These are phyloP conservation scores for Laterallus jamaicensis DNA, from an alignment of 2,113 vertebrate species.

Conservation along the genomic window DNA sequence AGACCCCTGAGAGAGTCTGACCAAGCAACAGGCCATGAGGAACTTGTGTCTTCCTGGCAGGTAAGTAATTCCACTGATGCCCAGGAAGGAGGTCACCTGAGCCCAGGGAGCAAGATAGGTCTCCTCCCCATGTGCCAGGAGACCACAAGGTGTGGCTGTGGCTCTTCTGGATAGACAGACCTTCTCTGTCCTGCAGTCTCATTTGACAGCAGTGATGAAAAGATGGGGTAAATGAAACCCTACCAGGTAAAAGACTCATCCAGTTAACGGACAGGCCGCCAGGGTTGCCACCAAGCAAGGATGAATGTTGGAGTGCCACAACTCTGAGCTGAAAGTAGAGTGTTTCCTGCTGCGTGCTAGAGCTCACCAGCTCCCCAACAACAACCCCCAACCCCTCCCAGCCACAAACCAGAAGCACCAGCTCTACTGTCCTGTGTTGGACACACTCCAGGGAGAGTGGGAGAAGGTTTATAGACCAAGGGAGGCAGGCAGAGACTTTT, in stretches of 20 bases:
- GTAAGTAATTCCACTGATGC: background rate
- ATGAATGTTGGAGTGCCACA: background rate
- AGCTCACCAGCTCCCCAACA: background rate
- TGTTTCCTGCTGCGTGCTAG: background rate
- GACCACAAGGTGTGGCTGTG: background rate
- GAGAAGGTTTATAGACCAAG: background rate
- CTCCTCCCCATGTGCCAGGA: background rate
- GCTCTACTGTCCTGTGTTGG: background rate
- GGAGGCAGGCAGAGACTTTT: background rate
- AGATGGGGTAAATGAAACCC: background rate
- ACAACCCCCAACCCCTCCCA: background rate
- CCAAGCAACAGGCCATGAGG: background rate
- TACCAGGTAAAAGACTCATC: background rate
- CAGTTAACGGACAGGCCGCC: background rate
- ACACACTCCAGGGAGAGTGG: background rate
- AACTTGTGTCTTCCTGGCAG: background rate
- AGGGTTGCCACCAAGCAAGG: fast-evolving
- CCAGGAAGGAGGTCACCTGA: background rate
- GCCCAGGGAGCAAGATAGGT: background rate
- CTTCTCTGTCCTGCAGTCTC: background rate
- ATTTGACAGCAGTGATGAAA: background rate
- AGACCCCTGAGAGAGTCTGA: background rate
- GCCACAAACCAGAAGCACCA: background rate
- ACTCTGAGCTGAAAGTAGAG: background rate
- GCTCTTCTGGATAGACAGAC: background rate